These are phyloP conservation scores for Apostichopus californicus DNA, from an alignment of 35 echinoderm and acorn worm genomes.

Conservation along the genomic window DNA sequence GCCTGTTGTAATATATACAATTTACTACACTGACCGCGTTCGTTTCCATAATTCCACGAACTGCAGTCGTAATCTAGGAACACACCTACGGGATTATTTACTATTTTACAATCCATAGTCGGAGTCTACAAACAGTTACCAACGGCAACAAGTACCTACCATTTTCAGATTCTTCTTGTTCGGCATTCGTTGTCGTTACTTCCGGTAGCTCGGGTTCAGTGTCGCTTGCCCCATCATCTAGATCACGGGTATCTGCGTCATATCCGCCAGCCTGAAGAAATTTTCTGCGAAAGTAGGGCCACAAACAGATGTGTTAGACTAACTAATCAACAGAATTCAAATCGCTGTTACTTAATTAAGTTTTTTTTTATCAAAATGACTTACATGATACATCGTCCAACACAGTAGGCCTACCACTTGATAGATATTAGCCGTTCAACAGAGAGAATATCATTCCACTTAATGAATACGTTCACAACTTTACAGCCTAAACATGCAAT, in stretches of 20 bases:
- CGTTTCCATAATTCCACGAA: too few relatives aligned
- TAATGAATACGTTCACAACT: constrained; percentile 7
- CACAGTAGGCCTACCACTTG: background rate
- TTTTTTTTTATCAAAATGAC: background rate
- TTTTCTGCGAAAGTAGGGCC: constrained; percentile 62
- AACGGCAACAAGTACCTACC: background rate
- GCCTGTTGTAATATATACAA: too few relatives aligned
- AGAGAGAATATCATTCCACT: background rate
- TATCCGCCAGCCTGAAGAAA: constrained; percentile 73
- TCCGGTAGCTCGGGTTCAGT: constrained; percentile 78
- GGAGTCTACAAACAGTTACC: background rate
- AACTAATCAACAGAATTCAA: background rate
- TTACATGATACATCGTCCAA: background rate
- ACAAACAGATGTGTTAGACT: background rate
- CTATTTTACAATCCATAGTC: too few relatives aligned
- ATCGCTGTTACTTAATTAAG: background rate
- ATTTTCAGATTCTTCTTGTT: constrained; percentile 73
- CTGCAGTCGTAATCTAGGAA: too few relatives aligned
- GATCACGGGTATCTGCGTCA: constrained; percentile 79
- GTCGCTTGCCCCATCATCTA: constrained; percentile 81
- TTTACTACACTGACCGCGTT: too few relatives aligned
- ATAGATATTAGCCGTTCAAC: background rate
- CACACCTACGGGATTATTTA: too few relatives aligned
- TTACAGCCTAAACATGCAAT: constrained; percentile 6
- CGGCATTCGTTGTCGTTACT: constrained; percentile 88